Base-by-base conservation (phyloP, 2,113 vertebrate species). In the Panthera tigris region DNA sequence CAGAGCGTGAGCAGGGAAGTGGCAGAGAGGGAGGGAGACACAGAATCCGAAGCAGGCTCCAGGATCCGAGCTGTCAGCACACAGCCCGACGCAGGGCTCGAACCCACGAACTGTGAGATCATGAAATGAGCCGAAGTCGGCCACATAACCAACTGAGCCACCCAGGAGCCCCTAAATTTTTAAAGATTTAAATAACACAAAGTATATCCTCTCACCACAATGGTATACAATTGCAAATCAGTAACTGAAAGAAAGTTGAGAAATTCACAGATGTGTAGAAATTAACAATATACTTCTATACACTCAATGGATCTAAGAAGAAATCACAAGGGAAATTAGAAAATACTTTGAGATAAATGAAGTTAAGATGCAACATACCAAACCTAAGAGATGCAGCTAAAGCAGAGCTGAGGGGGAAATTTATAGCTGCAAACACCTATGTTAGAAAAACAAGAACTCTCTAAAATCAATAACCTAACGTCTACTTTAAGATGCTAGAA, bases 241-340 rank as follows among this genome's bases (percentile, higher is more conserved):
- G 45, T 78, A 78, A 78, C 27, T 78, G 74, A 31, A 78, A 78
- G 74, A 73, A 39, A 85, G 48, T 69, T 69, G 71, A 86, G 71
- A 91, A 85, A 95, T 29, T 13, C 57, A 50, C n/a, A 69, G 48
- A 69, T 85, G 48, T 31, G 18, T 85, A n/a, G 36, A 95, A 91
- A 66, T 83, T 89, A 41, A 50, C 55, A 71, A 65, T 19, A 73
- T 8, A 69, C 5, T 65, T 21, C 33, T 39, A 48, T 39, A 78
- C 45, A 78, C 74, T 7, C 74, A 78, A 16, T 48, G 41, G 27
- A 10, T 31, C 27, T 78, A 78, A 48, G 74, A 78, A 78, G 27
- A 76, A 48, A 76, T 78, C 41, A 29, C 25, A 76, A 76, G 41
- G 8, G 14, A 76, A 76, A 76, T 76, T 48, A 29, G 41, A 78